Evolutionary conservation across 92 coral and sea anemone species (phyloP), one percentile per base, ranked within the genome.

Genomic region (Phenganax marumi): DNA sequence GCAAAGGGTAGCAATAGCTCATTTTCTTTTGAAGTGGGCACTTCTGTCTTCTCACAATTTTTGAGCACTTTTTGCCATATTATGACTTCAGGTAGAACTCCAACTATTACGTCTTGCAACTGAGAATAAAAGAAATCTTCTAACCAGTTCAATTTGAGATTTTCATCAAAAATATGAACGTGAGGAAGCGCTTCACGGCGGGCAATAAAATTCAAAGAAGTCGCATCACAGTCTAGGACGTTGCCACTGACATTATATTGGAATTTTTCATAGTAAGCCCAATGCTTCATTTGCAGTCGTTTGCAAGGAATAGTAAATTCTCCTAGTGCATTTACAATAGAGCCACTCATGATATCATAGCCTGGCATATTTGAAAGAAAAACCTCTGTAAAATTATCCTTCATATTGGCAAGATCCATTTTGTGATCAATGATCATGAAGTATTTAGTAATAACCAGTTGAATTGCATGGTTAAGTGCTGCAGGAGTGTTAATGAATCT

Each of bases 371-470:
- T 78, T 8, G 73, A 26, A 1, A 61, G 60, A 39, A 78, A 50
- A 61, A 39, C 21, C 18, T 61, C 73, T 0, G 60, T 51, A 60
- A 78, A 78, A 50, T 78, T 62, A 48, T 10, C 52, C 73, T 12
- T 13, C 26, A 62, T 78, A 10, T 17, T 60, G 10, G 0, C 48
- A 26, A 78, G 63, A 39, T 78, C 83, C 9, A 78, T 50, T 46
- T 65, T 23, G 63, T 78, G 72, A 62, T 78, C 83, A 47, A 78
- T 24, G 10, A 78, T 78, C 73, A 78, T 78, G 60, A 78, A 78
- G 73, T 78, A 63, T 50, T 78, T 61, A 13, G 83, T 78, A n/a
- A 52, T 16, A 63, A 63, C 60, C 4, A 47, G 26, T 43, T 8
- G 55, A 1, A 78, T 78, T 16, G 73, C 83, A 57, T 62, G 55